A percentile compares a stretch with the other conserved stretches of the same genome.
phyloP scores from a whole-genome alignment of 2,888 invertebrate species.

The Thumatha senex region DNA sequence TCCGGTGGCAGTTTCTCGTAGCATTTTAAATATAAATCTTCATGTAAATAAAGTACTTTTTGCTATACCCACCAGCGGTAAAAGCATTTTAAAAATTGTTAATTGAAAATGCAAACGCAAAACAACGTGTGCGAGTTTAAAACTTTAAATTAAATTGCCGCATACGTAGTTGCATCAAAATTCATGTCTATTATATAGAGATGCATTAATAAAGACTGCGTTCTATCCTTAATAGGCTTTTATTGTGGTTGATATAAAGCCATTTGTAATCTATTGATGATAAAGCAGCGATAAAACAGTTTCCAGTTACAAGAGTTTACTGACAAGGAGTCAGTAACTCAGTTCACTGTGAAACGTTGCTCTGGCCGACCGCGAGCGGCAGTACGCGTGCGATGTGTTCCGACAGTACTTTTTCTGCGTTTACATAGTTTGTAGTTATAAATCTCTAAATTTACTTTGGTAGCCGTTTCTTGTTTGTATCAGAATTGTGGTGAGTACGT shows the following conservation, averaged over 20 bases:
- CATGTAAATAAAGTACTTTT: no score
- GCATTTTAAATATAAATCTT: no score
- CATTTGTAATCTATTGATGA: constrained; percentile 34
- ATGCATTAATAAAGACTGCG: constrained; percentile 10
- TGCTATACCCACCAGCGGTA: no score
- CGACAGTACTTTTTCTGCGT: constrained; percentile 19
- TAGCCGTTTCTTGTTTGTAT: constrained; percentile 21
- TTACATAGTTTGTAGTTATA: constrained; percentile 22
- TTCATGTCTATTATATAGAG: no score
- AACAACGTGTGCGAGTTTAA: no score
- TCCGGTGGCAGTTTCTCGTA: no score
- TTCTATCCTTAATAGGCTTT: constrained; percentile 29
- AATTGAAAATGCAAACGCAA: no score
- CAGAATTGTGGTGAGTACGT: constrained; percentile 28
- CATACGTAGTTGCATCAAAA: no score
- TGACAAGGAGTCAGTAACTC: constrained; percentile 15
- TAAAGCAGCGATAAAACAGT: constrained; percentile 35
- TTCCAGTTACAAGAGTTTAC: constrained; percentile 27
- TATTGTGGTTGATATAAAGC: constrained; percentile 34
- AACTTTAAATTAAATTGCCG: no score
- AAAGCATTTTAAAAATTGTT: no score
- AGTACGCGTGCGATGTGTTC: constrained; percentile 12
- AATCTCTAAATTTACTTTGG: constrained; percentile 26
- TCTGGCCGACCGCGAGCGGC: constrained; percentile 26
- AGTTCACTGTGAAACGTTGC: constrained; percentile 32